phyloP scores from a whole-genome alignment of 2,113 vertebrate species.

The Sylvia atricapilla region DNA sequence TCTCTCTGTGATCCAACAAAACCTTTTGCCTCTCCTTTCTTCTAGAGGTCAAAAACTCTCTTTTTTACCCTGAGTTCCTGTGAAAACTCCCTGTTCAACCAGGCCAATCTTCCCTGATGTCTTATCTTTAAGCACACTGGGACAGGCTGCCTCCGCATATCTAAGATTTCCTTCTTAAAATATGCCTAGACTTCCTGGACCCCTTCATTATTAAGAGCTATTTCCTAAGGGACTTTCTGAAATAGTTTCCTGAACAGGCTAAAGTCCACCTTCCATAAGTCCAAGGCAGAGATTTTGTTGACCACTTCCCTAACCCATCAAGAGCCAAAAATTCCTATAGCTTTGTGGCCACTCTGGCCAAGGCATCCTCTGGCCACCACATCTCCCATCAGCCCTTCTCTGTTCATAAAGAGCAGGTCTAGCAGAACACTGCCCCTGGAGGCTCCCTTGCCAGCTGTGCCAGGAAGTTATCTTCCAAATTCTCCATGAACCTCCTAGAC shows the following conservation, averaged over 20 bases:
- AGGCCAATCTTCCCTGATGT: not conserved
- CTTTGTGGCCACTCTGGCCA: not conserved
- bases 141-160: fast-evolving
- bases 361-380: not conserved
- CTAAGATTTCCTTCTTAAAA: not conserved
- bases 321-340: not conserved
- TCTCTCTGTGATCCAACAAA: not conserved
- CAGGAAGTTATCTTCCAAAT: not conserved
- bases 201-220: not conserved
- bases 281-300: not conserved
- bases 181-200: not conserved
- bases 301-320: not conserved
- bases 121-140: not conserved
- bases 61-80: not conserved
- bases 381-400: not conserved
- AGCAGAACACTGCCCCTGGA: not conserved
- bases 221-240: not conserved
- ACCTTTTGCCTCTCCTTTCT: not conserved
- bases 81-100: not conserved
- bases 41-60: not conserved
- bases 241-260: not conserved
- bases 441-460: not conserved
- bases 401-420: not conserved
- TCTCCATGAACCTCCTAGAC: not conserved
- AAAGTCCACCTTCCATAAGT: not conserved